Conservation (phyloP, 2,888 invertebrate species). For the Drosophila meridionalis region DNA sequence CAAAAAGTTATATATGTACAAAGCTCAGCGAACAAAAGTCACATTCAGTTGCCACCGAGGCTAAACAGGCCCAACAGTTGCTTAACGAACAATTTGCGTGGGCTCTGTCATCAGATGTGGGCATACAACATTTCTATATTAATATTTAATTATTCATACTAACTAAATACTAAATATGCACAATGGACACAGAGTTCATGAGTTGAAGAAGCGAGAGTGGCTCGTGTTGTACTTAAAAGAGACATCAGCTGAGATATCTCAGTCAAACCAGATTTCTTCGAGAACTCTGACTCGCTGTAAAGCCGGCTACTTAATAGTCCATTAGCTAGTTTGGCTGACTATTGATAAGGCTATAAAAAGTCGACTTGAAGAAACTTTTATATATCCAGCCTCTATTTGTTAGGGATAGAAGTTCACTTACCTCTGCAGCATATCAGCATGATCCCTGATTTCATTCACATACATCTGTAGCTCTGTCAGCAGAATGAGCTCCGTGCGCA, state of each 20-base stretch:
- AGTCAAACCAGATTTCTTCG: slow-evolving; percentile 25
- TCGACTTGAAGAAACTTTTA: background rate
- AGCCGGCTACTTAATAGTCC: slow-evolving; percentile 19
- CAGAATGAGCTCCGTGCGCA: slow-evolving; percentile 75
- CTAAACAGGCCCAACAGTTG: slow-evolving; percentile 22
- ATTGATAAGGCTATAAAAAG: background rate
- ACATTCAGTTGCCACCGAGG: slow-evolving; percentile 18
- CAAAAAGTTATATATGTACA: slow-evolving; percentile 5
- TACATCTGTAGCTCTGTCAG: slow-evolving; percentile 78
- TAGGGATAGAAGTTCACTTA: slow-evolving; percentile 29
- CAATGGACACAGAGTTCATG: background rate
- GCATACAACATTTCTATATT: slow-evolving; percentile 30
- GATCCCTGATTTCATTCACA: slow-evolving; percentile 70
- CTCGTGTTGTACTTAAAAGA: background rate
- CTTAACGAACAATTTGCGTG: slow-evolving; percentile 28
- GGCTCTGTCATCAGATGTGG: slow-evolving; percentile 27
- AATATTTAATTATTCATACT: slow-evolving; percentile 36
- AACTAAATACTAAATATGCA: slow-evolving; percentile 9
- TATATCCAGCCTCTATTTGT: background rate
- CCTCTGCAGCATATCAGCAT: slow-evolving; percentile 74
- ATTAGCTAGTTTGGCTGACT: background rate
- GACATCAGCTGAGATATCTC: background rate
- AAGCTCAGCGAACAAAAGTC: slow-evolving; percentile 33
- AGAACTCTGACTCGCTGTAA: background rate
- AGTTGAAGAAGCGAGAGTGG: background rate